Evolutionary conservation across 92 coral and sea anemone genomes (phyloP).

Genomic region (Porites divaricata): DNA sequence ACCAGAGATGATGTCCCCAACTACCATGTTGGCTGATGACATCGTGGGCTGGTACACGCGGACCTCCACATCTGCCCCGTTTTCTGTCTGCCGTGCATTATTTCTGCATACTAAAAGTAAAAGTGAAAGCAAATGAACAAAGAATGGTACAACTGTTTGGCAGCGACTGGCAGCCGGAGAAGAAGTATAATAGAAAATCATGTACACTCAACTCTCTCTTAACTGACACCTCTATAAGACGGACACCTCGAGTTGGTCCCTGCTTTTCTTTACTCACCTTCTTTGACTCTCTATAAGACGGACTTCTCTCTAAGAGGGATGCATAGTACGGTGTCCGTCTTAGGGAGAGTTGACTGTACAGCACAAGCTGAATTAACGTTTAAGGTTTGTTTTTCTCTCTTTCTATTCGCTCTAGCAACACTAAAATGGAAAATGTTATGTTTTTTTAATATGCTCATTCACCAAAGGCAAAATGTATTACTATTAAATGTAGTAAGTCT

Average conservation of each 20-base stretch:
- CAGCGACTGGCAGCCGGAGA: constrained; percentile 3
- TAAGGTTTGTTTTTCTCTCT: constrained; percentile 19
- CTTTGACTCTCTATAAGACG: no score
- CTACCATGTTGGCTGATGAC: constrained; percentile 39
- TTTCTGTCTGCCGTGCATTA: constrained; percentile 17
- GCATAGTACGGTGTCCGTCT: no score
- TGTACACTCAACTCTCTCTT: no score
- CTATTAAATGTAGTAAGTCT: constrained; percentile 11
- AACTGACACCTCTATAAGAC: no score
- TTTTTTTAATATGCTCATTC: constrained; percentile 21
- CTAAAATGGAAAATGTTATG: constrained; percentile 17
- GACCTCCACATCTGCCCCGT: constrained; percentile 29
- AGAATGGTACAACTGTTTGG: constrained; percentile 31
- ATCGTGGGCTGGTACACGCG: constrained; percentile 30
- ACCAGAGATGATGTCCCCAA: constrained; percentile 32
- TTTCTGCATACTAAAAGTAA: constrained; percentile 19
- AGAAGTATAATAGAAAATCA: neutral
- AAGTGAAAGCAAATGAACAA: constrained; percentile 20
- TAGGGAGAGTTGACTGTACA: no score
- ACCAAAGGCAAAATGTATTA: constrained; percentile 14
- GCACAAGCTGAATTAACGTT: no score
- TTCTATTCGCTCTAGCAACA: constrained; percentile 9
- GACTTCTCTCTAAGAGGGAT: no score
- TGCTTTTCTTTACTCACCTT: no score
- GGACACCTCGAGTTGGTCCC: no score